phyloP scores from a whole-genome alignment of 2,797 vertebrate genomes.

The Helostoma temminkii region DNA sequence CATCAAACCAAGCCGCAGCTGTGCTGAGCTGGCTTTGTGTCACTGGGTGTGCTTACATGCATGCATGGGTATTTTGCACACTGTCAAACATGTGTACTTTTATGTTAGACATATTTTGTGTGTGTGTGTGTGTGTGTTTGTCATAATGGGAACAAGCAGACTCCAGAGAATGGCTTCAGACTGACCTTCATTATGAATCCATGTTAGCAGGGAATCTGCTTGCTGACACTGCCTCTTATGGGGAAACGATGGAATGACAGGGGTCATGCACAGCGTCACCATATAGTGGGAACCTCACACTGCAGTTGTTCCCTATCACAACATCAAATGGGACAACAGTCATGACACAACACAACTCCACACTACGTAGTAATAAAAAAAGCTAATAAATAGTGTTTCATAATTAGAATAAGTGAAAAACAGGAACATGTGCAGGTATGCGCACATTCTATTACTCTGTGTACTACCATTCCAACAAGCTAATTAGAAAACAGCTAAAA shows the following conservation, averaged over 20 bases:
- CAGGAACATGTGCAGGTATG: too few relatives aligned
- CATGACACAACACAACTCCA: not conserved
- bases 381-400: not conserved
- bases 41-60: conserved; percentile 10
- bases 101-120: not conserved
- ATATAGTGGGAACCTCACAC: not conserved
- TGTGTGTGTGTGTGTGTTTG: not conserved
- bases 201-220: conserved; percentile 24
- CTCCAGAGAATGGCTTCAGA: conserved; percentile 33
- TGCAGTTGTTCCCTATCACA: not conserved
- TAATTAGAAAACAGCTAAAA: not conserved
- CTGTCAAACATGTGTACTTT: not conserved
- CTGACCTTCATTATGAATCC: conserved; percentile 55
- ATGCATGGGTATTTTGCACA: conserved; percentile 21
- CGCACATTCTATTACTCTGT: not conserved
- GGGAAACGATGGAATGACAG: conserved; percentile 41
- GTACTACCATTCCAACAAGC: too few relatives aligned
- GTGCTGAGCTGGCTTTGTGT: conserved; percentile 60
- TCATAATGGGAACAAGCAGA: conserved; percentile 37
- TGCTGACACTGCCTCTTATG: conserved; percentile 42
- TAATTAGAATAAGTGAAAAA: too few relatives aligned
- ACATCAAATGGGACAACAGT: not conserved
- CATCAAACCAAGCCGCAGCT: conserved; percentile 63
- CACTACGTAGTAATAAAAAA: not conserved
- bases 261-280: not conserved